A percentile compares a stretch with the other conserved stretches of the same genome.
Evolutionary conservation across 2,888 invertebrate genomes (phyloP).

Genomic region (Drosophila merina): DNA sequence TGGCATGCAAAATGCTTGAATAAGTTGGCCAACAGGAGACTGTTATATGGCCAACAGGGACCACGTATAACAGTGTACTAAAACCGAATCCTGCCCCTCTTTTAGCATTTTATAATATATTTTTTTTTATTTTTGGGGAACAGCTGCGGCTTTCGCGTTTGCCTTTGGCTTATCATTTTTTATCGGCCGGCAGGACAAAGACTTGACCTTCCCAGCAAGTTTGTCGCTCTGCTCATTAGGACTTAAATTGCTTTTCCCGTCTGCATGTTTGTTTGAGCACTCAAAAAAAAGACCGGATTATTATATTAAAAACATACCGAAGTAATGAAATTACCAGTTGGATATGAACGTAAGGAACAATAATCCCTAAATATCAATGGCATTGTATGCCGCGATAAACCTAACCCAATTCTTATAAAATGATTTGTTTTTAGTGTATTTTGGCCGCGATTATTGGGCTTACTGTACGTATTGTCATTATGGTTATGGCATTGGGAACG

Average conservation of each 20-base stretch:
- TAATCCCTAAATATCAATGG: too few species aligned
- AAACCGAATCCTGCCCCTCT: slow-evolving; percentile 32
- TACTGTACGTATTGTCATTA: slow-evolving; percentile 52
- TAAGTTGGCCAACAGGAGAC: slow-evolving; percentile 7
- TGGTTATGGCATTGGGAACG: slow-evolving; percentile 32
- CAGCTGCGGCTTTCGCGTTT: slow-evolving; percentile 24
- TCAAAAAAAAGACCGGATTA: not conserved
- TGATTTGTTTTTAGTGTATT: not conserved
- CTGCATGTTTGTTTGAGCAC: slow-evolving; percentile 7
- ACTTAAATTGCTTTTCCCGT: slow-evolving; percentile 52
- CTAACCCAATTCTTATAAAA: not conserved
- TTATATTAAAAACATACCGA: not conserved
- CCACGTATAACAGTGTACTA: slow-evolving; percentile 60
- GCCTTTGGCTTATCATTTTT: slow-evolving; percentile 61
- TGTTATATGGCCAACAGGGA: slow-evolving; percentile 47
- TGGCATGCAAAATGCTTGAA: slow-evolving; percentile 19
- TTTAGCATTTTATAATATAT: not conserved
- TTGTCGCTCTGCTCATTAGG: slow-evolving; percentile 65
- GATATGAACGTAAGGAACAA: not conserved
- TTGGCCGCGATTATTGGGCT: slow-evolving; percentile 40
- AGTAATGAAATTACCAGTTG: not conserved
- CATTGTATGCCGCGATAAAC: too few species aligned
- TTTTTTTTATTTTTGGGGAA: slow-evolving; percentile 6
- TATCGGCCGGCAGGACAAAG: slow-evolving; percentile 18
- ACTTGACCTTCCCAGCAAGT: slow-evolving; percentile 66